These are phyloP conservation scores for Erebia palarica DNA, from an alignment of 2,888 invertebrate genomes.

Conservation along the genomic window DNA sequence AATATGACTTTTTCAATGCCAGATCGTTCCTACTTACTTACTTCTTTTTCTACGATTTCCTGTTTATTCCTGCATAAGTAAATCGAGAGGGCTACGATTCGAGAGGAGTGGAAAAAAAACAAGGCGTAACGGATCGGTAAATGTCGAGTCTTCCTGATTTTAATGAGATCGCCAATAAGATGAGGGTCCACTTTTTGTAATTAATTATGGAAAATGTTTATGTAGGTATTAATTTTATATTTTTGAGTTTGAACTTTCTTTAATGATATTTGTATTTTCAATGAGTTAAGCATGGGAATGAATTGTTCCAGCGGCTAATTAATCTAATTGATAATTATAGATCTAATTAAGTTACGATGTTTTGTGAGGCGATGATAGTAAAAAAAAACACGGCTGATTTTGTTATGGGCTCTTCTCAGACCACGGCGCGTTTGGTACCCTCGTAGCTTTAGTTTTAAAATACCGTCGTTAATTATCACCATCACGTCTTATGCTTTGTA, in stretches of 20 bases:
- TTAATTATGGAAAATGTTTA: conserved; percentile 33
- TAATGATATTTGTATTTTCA: conserved; percentile 8
- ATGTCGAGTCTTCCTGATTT: conserved; percentile 69
- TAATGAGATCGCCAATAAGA: conserved; percentile 76
- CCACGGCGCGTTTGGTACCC: too few relatives aligned
- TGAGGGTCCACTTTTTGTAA: conserved; percentile 38
- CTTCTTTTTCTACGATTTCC: conserved; percentile 12
- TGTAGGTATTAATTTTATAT: conserved; percentile 8
- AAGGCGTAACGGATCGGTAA: conserved; percentile 47
- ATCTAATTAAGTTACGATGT: too few relatives aligned
- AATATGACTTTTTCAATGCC: background rate
- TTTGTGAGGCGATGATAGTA: too few relatives aligned
- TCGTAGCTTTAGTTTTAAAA: too few relatives aligned
- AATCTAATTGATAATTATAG: too few relatives aligned
- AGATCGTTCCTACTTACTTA: background rate
- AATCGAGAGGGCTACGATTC: conserved; percentile 38
- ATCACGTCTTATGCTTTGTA: too few relatives aligned
- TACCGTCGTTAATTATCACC: too few relatives aligned
- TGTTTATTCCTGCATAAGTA: conserved; percentile 40
- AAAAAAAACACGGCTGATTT: too few relatives aligned
- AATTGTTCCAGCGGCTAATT: background rate
- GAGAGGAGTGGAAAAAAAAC: conserved; percentile 38
- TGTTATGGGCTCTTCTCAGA: too few relatives aligned
- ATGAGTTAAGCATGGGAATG: background rate
- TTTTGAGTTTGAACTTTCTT: background rate